These are phyloP conservation scores for Malurus elegans DNA, from an alignment of 2,113 vertebrate species.

Conservation along the genomic window DNA sequence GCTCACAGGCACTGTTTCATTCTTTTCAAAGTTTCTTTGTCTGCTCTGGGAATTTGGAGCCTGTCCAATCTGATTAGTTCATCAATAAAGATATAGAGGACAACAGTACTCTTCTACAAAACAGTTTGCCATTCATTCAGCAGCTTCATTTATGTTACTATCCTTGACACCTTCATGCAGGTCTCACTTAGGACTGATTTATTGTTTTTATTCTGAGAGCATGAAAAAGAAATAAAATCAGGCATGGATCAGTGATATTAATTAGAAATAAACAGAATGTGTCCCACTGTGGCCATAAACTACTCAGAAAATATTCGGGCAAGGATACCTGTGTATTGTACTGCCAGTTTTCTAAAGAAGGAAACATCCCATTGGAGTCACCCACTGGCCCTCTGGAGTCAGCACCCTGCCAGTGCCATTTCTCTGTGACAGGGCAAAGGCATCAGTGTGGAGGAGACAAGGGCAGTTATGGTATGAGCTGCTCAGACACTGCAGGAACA, in stretches of 20 bases:
- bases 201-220: background rate
- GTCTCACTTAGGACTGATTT: background rate
- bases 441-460: background rate
- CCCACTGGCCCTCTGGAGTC: background rate
- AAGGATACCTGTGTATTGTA: background rate
- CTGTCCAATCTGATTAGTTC: background rate
- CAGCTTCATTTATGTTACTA: background rate
- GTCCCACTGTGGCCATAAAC: background rate
- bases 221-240: background rate
- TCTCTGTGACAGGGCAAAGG: background rate
- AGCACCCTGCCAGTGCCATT: background rate
- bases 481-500: background rate
- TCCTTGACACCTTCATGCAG: background rate
- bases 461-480: background rate
- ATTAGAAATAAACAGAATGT: background rate
- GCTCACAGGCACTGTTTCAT: background rate
- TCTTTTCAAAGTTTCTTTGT: constrained; percentile 9
- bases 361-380: background rate
- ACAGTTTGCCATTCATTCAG: background rate
- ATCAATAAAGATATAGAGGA: background rate
- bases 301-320: background rate
- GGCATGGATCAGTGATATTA: background rate
- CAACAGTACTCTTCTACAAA: background rate
- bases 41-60: background rate
- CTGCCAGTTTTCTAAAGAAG: background rate